phyloP scores from a whole-genome alignment of 1,140 invertebrate genomes.

The Papilio glaucus region DNA sequence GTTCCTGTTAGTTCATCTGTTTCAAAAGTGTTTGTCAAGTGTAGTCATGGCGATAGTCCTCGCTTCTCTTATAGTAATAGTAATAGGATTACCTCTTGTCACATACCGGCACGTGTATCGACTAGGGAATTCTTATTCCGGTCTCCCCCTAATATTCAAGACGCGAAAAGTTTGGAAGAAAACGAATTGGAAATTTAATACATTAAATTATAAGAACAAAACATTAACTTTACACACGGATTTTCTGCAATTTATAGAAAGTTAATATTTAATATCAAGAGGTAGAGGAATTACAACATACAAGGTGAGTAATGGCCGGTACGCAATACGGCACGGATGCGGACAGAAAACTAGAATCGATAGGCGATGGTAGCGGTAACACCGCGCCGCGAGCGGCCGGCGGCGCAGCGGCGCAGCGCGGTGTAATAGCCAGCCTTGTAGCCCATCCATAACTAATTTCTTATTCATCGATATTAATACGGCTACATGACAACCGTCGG shows the following conservation, averaged over 20 bases:
- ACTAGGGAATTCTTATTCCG: no score
- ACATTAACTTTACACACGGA: not conserved
- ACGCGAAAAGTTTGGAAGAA: no score
- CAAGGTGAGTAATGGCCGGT: constrained; percentile 49
- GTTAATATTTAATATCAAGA: constrained; percentile 14
- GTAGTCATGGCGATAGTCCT: no score
- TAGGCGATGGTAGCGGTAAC: constrained; percentile 63
- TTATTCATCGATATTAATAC: constrained; percentile 82
- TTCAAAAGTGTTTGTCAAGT: no score
- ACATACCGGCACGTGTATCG: no score
- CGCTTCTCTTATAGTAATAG: no score
- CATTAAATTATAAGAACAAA: not conserved
- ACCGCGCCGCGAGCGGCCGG: constrained; percentile 55
- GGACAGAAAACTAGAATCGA: constrained; percentile 55
- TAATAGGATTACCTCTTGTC: no score
- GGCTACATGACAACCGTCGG: constrained; percentile 76
- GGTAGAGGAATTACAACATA: constrained; percentile 39
- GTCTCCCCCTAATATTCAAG: no score
- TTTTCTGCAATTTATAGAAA: not conserved
- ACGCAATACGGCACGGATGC: constrained; percentile 39
- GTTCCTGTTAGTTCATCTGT: no score
- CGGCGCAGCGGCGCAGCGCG: constrained; percentile 39
- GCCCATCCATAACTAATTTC: constrained; percentile 80
- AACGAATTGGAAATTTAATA: no score
- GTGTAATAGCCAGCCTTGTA: constrained; percentile 71